Evolutionary conservation across 2,113 vertebrate genomes (phyloP).

Genomic region (Numenius arquata): DNA sequence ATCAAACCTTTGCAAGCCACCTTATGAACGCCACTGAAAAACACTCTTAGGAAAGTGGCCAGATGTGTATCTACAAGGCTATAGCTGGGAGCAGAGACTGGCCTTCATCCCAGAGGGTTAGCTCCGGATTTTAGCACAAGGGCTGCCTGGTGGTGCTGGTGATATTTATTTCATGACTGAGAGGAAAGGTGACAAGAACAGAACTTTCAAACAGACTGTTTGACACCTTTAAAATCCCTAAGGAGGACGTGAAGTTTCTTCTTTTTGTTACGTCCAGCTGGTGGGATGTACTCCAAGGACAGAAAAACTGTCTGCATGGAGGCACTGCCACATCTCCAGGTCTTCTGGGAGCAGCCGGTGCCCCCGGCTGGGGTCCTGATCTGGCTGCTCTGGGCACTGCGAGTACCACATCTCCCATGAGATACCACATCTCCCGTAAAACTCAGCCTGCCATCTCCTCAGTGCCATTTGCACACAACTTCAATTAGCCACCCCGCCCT

Average conservation of each 20-base stretch:
- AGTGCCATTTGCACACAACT: neutral
- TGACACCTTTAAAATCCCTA: neutral
- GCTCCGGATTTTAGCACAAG: neutral
- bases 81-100: neutral
- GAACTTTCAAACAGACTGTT: neutral
- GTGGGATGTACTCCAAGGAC: neutral
- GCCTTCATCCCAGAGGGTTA: neutral
- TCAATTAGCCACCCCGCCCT: neutral
- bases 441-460: neutral
- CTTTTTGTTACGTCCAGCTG: neutral
- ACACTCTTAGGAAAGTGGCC: neutral
- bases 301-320: neutral
- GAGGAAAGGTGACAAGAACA: neutral
- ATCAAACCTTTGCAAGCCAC: neutral
- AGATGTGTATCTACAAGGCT: neutral
- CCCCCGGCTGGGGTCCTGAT: accelerated
- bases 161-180: neutral
- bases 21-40: neutral
- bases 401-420: neutral
- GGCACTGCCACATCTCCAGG: too few relatives aligned
- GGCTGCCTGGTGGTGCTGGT: neutral
- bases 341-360: neutral
- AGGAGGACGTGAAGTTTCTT: neutral
- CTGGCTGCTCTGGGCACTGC: neutral
- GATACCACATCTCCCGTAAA: neutral